phyloP scores from a whole-genome alignment of 2,888 invertebrate species.

The Anthrax anthrax region DNA sequence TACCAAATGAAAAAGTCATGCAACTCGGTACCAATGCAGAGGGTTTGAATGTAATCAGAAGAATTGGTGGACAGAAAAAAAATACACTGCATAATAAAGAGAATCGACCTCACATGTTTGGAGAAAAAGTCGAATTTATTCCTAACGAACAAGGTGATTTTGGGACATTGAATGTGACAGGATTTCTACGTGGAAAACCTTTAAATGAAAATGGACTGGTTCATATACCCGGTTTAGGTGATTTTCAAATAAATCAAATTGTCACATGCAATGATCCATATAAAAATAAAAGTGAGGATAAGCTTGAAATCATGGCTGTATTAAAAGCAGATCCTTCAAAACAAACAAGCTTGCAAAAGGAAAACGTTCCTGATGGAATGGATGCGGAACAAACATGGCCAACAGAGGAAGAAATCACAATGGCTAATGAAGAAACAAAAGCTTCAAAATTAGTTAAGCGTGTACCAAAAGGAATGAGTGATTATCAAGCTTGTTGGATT shows the following conservation, averaged over 20 bases:
- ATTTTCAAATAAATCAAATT: conserved; percentile 80
- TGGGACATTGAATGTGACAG: conserved; percentile 67
- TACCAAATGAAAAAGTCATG: conserved; percentile 71
- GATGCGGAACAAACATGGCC: conserved; percentile 97
- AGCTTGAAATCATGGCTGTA: conserved; percentile 32
- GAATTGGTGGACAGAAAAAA: conserved; percentile 72
- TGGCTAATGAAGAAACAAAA: conserved; percentile 43
- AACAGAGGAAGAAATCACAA: conserved; percentile 74
- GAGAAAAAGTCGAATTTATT: conserved; percentile 60
- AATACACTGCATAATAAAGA: conserved; percentile 59
- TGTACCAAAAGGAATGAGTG: conserved; percentile 91
- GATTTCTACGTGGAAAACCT: conserved; percentile 71
- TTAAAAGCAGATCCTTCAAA: conserved; percentile 47
- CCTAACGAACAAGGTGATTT: conserved; percentile 31
- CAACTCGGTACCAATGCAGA: conserved; percentile 60
- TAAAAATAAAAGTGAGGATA: conserved; percentile 12
- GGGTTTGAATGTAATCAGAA: conserved; percentile 54
- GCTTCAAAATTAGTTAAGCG: conserved; percentile 56
- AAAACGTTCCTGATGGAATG: conserved; percentile 79
- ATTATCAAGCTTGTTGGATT: conserved; percentile 93
- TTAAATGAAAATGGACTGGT: conserved; percentile 78
- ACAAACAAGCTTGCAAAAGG: conserved; percentile 61
- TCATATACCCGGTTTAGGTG: conserved; percentile 84
- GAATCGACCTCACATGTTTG: conserved; percentile 68
- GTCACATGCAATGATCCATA: conserved; percentile 56